Percentiles rank a stretch among this genome's conserved stretches.
Conservation (phyloP, 2,888 invertebrate genomes). For the Danaus chrysippus region DNA sequence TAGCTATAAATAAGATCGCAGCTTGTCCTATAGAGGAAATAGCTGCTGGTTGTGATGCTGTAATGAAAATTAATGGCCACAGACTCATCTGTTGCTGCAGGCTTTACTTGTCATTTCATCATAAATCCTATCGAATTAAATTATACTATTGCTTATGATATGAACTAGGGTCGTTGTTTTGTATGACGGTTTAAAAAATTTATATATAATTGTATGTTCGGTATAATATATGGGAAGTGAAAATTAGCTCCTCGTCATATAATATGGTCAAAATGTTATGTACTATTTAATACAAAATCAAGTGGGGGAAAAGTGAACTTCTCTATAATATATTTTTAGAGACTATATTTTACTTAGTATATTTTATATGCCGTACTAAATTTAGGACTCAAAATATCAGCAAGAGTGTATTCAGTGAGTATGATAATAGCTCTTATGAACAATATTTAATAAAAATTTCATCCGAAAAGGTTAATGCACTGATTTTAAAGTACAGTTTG, state of each 20-base stretch:
- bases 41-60: conserved; percentile 27
- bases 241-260: too few species aligned
- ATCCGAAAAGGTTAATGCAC: conserved; percentile 18
- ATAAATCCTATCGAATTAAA: conserved; percentile 23
- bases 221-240: too few species aligned
- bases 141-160: not conserved
- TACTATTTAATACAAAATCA: too few species aligned
- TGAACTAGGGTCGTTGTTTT: not conserved
- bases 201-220: too few species aligned
- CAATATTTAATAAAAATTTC: conserved; percentile 11
- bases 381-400: too few species aligned
- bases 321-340: too few species aligned
- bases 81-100: conserved; percentile 29
- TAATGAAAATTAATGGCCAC: conserved; percentile 34
- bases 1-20: conserved; percentile 28
- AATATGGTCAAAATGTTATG: too few species aligned
- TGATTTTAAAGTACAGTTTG: conserved; percentile 18
- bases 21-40: conserved; percentile 29
- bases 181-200: too few species aligned
- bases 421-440: not conserved
- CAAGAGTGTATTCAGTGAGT: too few species aligned
- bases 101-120: conserved; percentile 28
- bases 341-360: too few species aligned
- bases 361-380: too few species aligned
- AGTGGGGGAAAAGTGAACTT: too few species aligned